These are phyloP conservation scores for Ophion slaviceki DNA, from an alignment of 2,888 invertebrate species.

Conservation along the genomic window DNA sequence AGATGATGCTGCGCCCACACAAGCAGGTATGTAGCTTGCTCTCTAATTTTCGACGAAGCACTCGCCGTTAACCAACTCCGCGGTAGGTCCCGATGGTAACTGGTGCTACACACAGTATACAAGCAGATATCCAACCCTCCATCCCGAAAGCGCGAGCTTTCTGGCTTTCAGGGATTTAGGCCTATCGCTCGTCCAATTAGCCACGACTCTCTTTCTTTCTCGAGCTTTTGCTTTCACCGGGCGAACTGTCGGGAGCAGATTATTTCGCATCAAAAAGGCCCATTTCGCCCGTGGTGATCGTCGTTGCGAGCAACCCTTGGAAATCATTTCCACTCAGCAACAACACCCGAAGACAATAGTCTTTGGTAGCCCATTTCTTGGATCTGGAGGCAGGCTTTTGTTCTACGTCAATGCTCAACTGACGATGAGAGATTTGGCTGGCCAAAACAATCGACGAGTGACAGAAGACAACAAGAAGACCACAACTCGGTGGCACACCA, in stretches of 20 bases:
- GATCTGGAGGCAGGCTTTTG: not conserved
- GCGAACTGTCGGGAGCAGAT: conserved; percentile 2
- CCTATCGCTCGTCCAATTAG: conserved; percentile 78
- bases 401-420: not conserved
- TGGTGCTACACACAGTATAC: conserved; percentile 25
- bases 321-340: conserved; percentile 28
- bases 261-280: conserved; percentile 51
- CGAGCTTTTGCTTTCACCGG: conserved; percentile 57
- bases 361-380: not conserved
- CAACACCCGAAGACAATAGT: not conserved
- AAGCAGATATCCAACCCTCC: conserved; percentile 25
- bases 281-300: conserved; percentile 36
- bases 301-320: conserved; percentile 40
- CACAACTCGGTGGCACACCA: not conserved
- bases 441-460: not conserved
- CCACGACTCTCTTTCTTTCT: conserved; percentile 62
- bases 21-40: conserved; percentile 66
- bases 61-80: conserved; percentile 63
- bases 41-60: conserved; percentile 76
- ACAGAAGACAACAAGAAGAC: not conserved
- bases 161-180: conserved; percentile 74
- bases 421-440: not conserved
- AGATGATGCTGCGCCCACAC: conserved; percentile 14
- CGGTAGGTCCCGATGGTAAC: conserved; percentile 46
- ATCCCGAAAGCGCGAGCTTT: conserved; percentile 62